Evolutionary conservation across 1,140 invertebrate species (phyloP).

Genomic region (Trialeurodes vaporariorum): DNA sequence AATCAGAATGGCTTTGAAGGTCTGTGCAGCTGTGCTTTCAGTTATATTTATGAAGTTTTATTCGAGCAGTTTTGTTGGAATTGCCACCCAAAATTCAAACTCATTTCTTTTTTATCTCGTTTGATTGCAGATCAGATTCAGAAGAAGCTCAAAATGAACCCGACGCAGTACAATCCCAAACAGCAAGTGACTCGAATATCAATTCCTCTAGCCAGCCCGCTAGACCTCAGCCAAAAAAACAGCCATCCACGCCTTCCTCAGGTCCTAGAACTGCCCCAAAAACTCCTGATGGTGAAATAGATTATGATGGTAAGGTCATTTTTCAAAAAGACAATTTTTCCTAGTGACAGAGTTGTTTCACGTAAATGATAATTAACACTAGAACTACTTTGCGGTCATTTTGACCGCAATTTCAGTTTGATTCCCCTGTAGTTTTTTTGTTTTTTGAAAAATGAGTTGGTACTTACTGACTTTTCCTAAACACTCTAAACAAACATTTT

Average conservation of each 20-base stretch:
- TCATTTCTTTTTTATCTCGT: background rate
- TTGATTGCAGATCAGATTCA: background rate
- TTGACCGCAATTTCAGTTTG: no score
- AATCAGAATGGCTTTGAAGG: no score
- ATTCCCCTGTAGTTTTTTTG: no score
- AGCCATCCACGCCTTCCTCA: constrained; percentile 6
- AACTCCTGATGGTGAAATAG: constrained; percentile 22
- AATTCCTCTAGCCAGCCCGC: background rate
- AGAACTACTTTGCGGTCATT: no score
- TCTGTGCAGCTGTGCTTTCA: background rate
- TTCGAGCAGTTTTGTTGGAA: no score
- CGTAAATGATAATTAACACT: no score
- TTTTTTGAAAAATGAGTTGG: no score
- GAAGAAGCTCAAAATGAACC: background rate
- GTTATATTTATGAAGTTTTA: no score
- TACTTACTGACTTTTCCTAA: no score
- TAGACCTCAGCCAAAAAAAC: background rate
- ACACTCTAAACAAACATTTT: no score
- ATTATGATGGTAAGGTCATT: constrained; percentile 24
- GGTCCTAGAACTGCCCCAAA: constrained; percentile 15
- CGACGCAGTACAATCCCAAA: background rate
- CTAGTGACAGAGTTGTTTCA: background rate
- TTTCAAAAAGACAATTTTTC: background rate
- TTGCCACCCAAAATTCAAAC: background rate
- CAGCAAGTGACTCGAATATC: background rate